Evolutionary conservation across 2,113 vertebrate species (phyloP).

Genomic region (Leucopsar rothschildi): DNA sequence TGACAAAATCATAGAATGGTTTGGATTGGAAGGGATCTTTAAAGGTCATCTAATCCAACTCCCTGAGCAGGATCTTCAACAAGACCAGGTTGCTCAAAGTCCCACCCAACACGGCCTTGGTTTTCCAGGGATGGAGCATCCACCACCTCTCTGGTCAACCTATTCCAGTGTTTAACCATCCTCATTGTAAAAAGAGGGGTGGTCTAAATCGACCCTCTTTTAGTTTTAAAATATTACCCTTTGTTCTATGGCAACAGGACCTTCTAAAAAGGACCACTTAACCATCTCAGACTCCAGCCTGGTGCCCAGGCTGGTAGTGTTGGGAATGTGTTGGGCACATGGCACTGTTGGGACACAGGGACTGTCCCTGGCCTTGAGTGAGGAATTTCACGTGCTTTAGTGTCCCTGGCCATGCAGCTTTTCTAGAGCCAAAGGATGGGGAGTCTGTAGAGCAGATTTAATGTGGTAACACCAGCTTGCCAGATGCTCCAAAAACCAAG

Average conservation of each 20-base stretch:
- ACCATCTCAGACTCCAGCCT: neutral
- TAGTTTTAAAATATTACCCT: neutral
- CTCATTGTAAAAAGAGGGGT: accelerated
- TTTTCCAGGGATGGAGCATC: neutral
- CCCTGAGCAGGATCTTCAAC: neutral
- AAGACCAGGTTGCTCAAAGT: neutral
- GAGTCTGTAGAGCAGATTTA: neutral
- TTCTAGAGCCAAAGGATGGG: neutral
- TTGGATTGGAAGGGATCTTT: neutral
- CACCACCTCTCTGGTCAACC: neutral
- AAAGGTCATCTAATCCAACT: neutral
- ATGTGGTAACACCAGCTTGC: neutral
- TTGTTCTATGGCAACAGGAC: neutral
- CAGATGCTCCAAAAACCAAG: neutral
- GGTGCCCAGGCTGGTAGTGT: neutral
- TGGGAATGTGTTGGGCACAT: neutral
- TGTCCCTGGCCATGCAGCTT: neutral
- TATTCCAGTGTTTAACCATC: neutral
- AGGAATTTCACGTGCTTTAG: neutral
- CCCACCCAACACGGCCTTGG: accelerated
- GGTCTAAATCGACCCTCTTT: neutral
- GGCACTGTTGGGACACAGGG: neutral
- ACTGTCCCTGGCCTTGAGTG: neutral
- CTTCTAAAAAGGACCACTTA: neutral
- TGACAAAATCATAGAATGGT: neutral